Evolutionary conservation across 92 coral and sea anemone genomes (phyloP), one percentile per base, ranked within the genome.

Genomic region (Galaxea fascicularis): DNA sequence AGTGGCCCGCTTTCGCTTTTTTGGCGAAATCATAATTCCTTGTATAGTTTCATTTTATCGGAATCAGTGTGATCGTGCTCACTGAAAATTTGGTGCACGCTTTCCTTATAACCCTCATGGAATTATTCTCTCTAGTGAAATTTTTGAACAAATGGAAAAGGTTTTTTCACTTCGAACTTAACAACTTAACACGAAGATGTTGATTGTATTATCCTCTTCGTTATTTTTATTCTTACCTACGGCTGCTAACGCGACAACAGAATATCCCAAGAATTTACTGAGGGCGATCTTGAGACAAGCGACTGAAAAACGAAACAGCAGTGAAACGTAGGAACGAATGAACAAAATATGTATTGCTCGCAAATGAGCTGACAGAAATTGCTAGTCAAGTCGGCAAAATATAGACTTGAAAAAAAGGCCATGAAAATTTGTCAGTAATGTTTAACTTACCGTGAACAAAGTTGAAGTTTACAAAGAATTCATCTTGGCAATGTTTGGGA

Each of bases 211-310:
- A 35, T 35, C 6, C 41, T 17, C 4, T 17, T 16, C 8, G 63
- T 16, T 60, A 22, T 1, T 60, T 45, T 54, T 51, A 15, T 68
- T 80, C 98, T 84, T 91, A 95, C 98, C 92, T 31, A 95, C 79
- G 8, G 92, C 77, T 12, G 98, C 94, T 30, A 96, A 96, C 56
- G 89, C 87, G 70, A 95, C 94, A 59, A 95, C 88, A 24, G 93
- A 94, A 89, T 93, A 95, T 11, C 98, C 98, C 49, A 95, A 90
- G 20, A 71, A 93, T 86, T 95, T 95, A 74, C 98, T 95, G 44
- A 95, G 82, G 29, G 92, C 91, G 24, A 95, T 89, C 88, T 95
- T 93, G 76, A 95, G 80, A 78, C 98, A 95, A 17, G 95, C 94
- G 47, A 90, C 98, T 95, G 64, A 29, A 65, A 25, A 66, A 71